phyloP scores from a whole-genome alignment of 2,888 invertebrate species.

The Epirrhoe alternata region DNA sequence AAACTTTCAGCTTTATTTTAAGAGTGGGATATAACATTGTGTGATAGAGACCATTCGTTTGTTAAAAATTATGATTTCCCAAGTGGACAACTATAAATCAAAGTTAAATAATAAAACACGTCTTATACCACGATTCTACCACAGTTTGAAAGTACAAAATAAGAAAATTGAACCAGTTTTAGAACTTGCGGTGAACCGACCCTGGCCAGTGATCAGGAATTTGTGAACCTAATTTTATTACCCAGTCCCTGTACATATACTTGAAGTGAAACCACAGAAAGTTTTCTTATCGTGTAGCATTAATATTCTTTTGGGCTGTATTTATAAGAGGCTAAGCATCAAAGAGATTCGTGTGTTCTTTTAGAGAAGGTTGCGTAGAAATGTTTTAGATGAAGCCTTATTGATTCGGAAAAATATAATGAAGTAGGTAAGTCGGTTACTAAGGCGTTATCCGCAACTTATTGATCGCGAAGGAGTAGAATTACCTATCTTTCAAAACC shows the following conservation, averaged over 20 bases:
- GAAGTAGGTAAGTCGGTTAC: too few species aligned
- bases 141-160: not conserved
- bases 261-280: slow-evolving; percentile 5
- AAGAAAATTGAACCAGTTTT: slow-evolving; percentile 7
- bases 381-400: too few species aligned
- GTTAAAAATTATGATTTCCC: too few species aligned
- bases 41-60: too few species aligned
- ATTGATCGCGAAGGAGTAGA: too few species aligned
- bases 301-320: not conserved
- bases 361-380: not conserved
- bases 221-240: slow-evolving; percentile 24
- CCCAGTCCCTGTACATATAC: slow-evolving; percentile 10
- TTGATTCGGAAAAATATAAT: too few species aligned
- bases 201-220: slow-evolving; percentile 17
- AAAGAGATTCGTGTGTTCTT: not conserved
- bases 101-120: not conserved
- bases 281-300: not conserved
- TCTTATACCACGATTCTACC: not conserved
- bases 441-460: too few species aligned
- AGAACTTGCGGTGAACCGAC: slow-evolving; percentile 5
- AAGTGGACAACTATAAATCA: too few species aligned
- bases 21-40: too few species aligned
- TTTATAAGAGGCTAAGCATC: not conserved
- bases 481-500: too few species aligned
- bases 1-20: too few species aligned